A percentile compares a stretch with the other conserved stretches of the same genome.
Evolutionary conservation across 2,113 vertebrate genomes (phyloP).

Genomic region (Bubo blakistoni): DNA sequence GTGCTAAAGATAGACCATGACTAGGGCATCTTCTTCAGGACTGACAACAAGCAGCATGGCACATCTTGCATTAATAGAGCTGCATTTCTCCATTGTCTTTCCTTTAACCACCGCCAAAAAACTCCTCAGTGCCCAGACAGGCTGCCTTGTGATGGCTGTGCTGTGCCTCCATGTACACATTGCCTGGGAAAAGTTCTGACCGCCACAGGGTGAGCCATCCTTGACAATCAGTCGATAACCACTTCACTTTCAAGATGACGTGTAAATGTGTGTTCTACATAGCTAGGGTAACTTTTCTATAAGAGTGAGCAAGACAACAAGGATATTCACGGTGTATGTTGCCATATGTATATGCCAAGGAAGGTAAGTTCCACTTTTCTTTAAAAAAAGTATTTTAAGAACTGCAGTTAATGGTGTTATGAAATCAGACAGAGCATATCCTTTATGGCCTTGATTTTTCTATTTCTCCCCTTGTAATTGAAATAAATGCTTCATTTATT

Average conservation of each 20-base stretch:
- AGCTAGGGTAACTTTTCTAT: not conserved
- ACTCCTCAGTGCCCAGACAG: not conserved
- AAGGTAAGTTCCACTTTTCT: not conserved
- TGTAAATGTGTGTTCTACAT: not conserved
- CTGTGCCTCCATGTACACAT: fast-evolving
- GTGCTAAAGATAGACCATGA: not conserved
- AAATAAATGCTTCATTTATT: not conserved
- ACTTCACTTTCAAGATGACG: fast-evolving
- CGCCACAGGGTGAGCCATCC: not conserved
- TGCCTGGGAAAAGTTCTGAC: not conserved
- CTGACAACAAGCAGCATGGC: not conserved
- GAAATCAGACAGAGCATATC: not conserved
- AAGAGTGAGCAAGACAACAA: not conserved
- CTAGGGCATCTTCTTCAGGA: not conserved
- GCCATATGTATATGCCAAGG: not conserved
- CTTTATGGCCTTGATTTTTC: not conserved
- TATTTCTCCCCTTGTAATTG: not conserved
- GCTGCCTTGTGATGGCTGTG: not conserved
- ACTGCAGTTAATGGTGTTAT: not conserved
- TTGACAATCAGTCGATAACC: not conserved
- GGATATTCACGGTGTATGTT: not conserved
- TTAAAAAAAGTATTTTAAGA: not conserved
- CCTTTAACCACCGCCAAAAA: not conserved
- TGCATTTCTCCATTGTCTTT: not conserved
- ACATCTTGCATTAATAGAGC: not conserved